phyloP scores from a whole-genome alignment of 2,113 vertebrate species.

The Orthonyx spaldingii region DNA sequence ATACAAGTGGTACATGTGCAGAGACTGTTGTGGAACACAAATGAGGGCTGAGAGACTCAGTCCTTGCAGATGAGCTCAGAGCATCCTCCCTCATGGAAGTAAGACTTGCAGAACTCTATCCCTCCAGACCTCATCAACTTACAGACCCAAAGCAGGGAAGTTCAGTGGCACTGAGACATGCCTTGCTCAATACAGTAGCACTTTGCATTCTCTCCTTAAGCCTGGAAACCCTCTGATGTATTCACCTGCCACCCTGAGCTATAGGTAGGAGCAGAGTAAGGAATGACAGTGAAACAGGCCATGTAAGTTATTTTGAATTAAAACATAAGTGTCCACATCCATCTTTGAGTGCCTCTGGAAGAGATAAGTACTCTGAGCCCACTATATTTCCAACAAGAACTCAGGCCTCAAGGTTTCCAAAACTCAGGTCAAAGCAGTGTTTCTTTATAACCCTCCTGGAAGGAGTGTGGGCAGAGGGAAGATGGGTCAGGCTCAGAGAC shows the following conservation, averaged over 20 bases:
- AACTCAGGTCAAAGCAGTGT: neutral
- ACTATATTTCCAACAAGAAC: neutral
- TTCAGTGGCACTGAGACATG: neutral
- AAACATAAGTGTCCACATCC: neutral
- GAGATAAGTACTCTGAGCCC: neutral
- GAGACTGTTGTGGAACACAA: neutral
- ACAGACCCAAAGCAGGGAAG: neutral
- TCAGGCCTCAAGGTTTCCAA: neutral
- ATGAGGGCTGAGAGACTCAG: neutral
- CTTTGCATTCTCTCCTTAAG: neutral
- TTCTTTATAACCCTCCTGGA: neutral
- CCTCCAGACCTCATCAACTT: neutral
- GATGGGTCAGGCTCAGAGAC: neutral
- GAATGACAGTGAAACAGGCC: neutral
- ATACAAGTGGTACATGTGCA: neutral
- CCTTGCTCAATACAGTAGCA: neutral
- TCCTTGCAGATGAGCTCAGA: neutral
- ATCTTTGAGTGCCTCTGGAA: neutral
- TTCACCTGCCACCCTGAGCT: neutral
- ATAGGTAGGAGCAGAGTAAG: neutral
- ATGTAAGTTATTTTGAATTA: neutral
- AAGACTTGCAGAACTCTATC: neutral
- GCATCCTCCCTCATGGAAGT: neutral
- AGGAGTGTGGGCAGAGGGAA: neutral
- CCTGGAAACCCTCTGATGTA: neutral